Evolutionary conservation across 1,140 invertebrate species (phyloP), one percentile per base, ranked within the genome.

Genomic region (Hycleus phaleratus): DNA sequence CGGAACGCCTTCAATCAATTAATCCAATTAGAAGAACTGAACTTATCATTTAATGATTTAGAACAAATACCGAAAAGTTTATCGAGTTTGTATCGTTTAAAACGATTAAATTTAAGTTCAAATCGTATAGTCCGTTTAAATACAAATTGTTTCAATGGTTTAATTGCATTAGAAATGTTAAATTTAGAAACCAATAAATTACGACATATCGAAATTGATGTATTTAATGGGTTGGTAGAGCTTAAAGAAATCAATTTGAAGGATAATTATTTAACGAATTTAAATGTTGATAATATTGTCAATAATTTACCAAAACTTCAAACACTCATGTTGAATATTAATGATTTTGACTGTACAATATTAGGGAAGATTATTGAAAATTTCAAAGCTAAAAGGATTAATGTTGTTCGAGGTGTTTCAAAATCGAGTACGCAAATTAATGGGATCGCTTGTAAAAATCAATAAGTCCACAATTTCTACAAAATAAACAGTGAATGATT

Each of bases 1-100:
- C 78, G 79, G 38, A 76, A 81, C 50, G 79, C 87, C 56, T 86
- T 85, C 65, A 77, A 83, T 65, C 80, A 83, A n/a, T 76, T 79
- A 24, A 68, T 85, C 32, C 78, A 80, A 2, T 74, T 87, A n/a
- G 78, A 78, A 62, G 75, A 53, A 53, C 12, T 53, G 9, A 32
- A 46, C 4, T 42, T 53, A 24, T 53, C 51, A 32, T 53, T 53
- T 26, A 53, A 53, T 53, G 40, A 53, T n/a, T 25, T 53, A n/a
- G 51, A 53, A 53, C 44, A 38, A 38, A 38, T 53, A 32, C 51
- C 51, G 38, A 26, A 46, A 53, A 53, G 51, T 32, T 7, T 53
- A 25, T 26, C 40, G 3, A 45, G 32, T 53, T 53, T 53, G 46
- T 12, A 32, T 26, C 32, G 18, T 44, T 26, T 89, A n/a, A 79